phyloP scores from a whole-genome alignment of 2,888 invertebrate genomes.

The Tiliacea aurago region DNA sequence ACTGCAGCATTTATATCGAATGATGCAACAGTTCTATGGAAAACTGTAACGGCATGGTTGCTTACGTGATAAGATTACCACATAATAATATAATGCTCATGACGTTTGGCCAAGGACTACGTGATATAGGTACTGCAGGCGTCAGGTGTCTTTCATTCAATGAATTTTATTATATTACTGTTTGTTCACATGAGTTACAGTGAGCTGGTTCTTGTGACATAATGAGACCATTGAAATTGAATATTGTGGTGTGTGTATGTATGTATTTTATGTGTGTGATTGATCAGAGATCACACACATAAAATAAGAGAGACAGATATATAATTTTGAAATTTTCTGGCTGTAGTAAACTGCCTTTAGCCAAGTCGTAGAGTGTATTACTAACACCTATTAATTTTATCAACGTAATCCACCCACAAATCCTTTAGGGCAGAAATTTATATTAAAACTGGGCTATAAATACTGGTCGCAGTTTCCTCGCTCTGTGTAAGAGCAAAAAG shows the following conservation, averaged over 20 bases:
- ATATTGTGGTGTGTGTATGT: not conserved
- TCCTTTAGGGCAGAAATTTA: conserved; percentile 62
- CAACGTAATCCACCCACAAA: conserved; percentile 54
- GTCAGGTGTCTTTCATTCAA: conserved; percentile 40
- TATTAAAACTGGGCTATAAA: conserved; percentile 73
- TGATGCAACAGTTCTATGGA: conserved; percentile 69
- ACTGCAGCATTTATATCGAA: conserved; percentile 50
- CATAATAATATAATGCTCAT: conserved; percentile 44
- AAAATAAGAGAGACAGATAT: not conserved
- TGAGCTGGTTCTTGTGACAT: conserved; percentile 15
- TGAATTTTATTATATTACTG: conserved; percentile 50
- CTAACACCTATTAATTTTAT: conserved; percentile 47
- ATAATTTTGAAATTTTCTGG: not conserved
- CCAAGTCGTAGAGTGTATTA: conserved; percentile 7
- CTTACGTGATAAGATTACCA: conserved; percentile 72
- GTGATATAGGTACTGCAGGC: conserved; percentile 58
- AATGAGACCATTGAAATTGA: conserved; percentile 6
- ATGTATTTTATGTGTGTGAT: too few species aligned
- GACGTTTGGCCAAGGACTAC: conserved; percentile 54
- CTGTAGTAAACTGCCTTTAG: conserved; percentile 6
- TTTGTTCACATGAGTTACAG: not conserved
- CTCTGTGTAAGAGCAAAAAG: conserved; percentile 67
- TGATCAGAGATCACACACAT: not conserved
- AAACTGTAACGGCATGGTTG: conserved; percentile 56
- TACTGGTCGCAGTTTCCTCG: conserved; percentile 71